phyloP scores from a whole-genome alignment of 2,888 invertebrate species.

The Drosophila nr. perissopoda region DNA sequence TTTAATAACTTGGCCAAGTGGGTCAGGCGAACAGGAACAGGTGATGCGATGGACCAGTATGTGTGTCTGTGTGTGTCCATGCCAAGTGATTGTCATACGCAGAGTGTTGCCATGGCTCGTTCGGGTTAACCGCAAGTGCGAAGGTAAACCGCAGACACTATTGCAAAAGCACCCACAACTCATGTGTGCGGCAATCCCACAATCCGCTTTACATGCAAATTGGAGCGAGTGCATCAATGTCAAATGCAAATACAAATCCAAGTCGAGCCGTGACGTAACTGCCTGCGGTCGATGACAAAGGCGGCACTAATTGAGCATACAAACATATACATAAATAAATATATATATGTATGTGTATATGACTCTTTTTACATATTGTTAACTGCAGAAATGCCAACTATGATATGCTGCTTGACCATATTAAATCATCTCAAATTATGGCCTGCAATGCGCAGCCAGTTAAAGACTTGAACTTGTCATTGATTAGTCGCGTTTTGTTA shows the following conservation, averaged over 20 bases:
- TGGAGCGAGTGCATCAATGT: conserved; percentile 80
- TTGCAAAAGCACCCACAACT: conserved; percentile 76
- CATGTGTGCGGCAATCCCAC: conserved; percentile 39
- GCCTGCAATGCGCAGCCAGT: conserved; percentile 38
- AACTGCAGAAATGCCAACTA: conserved; percentile 19
- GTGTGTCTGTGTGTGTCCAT: neutral
- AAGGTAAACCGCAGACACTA: conserved; percentile 45
- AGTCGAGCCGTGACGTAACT: conserved; percentile 44
- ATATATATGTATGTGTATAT: neutral
- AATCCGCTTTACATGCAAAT: conserved; percentile 72
- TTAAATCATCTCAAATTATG: conserved; percentile 29
- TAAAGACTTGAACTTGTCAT: conserved; percentile 47
- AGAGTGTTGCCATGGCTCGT: conserved; percentile 27
- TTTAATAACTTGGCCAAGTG: conserved; percentile 60
- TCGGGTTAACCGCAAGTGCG: conserved; percentile 66
- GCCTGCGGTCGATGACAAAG: conserved; percentile 44
- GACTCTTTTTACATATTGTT: neutral
- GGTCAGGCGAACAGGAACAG: conserved; percentile 78
- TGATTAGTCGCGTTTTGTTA: conserved; percentile 19
- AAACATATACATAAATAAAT: neutral
- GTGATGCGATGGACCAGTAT: conserved; percentile 27
- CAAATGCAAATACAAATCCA: conserved; percentile 59
- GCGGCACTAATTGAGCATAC: conserved; percentile 28
- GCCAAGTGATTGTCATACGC: conserved; percentile 2
- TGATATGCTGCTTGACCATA: conserved; percentile 41